Evolutionary conservation across 2,113 vertebrate genomes (phyloP), one percentile per base, ranked within the genome.

Genomic region (Actenoides hombroni): DNA sequence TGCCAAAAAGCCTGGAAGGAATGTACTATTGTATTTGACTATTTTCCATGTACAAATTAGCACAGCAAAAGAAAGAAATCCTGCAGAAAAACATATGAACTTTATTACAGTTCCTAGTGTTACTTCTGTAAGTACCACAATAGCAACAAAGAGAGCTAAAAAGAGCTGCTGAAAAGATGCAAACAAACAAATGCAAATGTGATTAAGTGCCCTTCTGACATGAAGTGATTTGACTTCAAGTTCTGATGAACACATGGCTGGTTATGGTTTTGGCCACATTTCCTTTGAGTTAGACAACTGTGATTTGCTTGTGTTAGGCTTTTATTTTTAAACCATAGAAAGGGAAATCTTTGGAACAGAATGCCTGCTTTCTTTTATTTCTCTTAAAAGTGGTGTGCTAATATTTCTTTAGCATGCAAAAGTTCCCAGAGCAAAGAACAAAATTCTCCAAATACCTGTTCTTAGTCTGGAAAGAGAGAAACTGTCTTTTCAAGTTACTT

Each of bases 1-100:
- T 85, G 94, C 94, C 96, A 97, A 94, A 97, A 87, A 59, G 79
- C 79, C 84, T 83, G 92, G 86, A 97, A 91, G 97, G 91, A 97
- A 97, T 35, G 70, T 73, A 77, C 96, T 97, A 97, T 97, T 98
- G 95, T 98, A 90, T 97, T 97, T 97, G 94, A 97, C 95, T 96
- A 92, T 96, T 97, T 98, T 98, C 97, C 95, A 97, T 93, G 94
- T 94, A 97, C 90, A 97, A 97, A 98, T 98, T 97, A 97, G 84
- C 79, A 71, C 64, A 81, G 91, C 82, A 88, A 92, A 95, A 93
- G 78, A 96, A 97, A 97, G 93, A 97, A 97, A 97, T 97, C 85
- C 85, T 96, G 87, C 67, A 97, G 95, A 94, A 97, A 96, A 97
- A 97, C 96, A 97, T 96, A 97, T 96, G 97, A 97, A 97, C 94